Percentiles rank a stretch among this genome's conserved stretches.
Evolutionary conservation across 2,888 invertebrate species (phyloP).

Genomic region (Trissolcus japonicus): DNA sequence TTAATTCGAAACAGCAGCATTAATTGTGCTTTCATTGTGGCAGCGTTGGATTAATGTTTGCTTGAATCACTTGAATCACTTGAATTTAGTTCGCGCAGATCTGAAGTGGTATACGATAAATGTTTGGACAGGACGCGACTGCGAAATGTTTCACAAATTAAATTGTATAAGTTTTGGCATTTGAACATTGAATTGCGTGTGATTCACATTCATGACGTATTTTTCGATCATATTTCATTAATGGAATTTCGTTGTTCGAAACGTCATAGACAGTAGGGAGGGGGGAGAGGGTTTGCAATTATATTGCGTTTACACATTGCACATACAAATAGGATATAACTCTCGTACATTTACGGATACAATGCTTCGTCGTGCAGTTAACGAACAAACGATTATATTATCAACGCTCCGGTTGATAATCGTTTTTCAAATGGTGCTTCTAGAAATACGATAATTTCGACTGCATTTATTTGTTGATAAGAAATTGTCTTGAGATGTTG

Average conservation of each 20-base stretch:
- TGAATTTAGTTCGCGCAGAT: slow-evolving; percentile 17
- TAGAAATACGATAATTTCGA: no score
- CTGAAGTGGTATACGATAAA: slow-evolving; percentile 15
- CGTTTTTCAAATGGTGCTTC: no score
- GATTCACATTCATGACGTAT: slow-evolving; percentile 1
- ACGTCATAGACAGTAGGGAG: background rate
- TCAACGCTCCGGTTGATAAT: background rate
- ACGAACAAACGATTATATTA: background rate
- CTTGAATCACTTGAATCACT: slow-evolving; percentile 19
- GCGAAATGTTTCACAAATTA: slow-evolving; percentile 5
- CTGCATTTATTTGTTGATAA: no score
- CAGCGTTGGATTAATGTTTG: slow-evolving; percentile 6
- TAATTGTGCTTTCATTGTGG: background rate
- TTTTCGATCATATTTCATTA: slow-evolving; percentile 1
- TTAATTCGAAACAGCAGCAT: background rate
- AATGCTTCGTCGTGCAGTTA: slow-evolving; percentile 6
- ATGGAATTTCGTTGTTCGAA: background rate
- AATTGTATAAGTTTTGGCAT: slow-evolving; percentile 8
- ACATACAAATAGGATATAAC: slow-evolving; percentile 20
- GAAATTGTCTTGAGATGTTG: no score
- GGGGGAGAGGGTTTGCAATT: background rate
- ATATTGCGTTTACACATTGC: slow-evolving; percentile 16
- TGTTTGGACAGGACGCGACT: slow-evolving; percentile 7
- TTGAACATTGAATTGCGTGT: background rate
- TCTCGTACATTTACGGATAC: slow-evolving; percentile 14